Conservation (phyloP, 2,888 invertebrate species). For the Endotricha flammealis region DNA sequence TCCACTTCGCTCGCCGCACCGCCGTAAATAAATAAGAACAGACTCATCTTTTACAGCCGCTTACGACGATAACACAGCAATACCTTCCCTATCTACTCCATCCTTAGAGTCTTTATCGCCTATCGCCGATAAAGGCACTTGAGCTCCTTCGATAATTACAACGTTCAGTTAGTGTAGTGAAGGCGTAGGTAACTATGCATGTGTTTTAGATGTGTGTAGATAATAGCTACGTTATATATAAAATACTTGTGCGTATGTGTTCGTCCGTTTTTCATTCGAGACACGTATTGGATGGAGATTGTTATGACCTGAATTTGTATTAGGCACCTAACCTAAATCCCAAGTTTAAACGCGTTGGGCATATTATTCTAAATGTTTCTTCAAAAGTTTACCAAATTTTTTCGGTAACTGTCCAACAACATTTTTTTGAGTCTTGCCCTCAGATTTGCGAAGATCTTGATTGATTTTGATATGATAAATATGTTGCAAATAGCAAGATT, state of each 20-base stretch:
- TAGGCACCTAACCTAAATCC: not conserved
- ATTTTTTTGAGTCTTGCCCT: no score
- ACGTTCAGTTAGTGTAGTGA: slow-evolving; percentile 42
- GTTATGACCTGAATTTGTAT: slow-evolving; percentile 11
- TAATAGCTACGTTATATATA: slow-evolving; percentile 41
- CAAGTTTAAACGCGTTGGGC: not conserved
- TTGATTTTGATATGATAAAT: no score
- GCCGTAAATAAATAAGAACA: slow-evolving; percentile 79
- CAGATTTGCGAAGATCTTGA: no score
- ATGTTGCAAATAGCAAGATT: no score
- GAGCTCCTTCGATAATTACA: slow-evolving; percentile 26
- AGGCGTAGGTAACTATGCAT: slow-evolving; percentile 66
- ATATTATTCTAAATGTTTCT: no score
- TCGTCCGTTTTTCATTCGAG: slow-evolving; percentile 38
- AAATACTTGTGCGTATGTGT: slow-evolving; percentile 34
- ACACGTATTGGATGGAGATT: slow-evolving; percentile 45
- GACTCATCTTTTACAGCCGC: slow-evolving; percentile 76
- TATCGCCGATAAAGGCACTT: slow-evolving; percentile 20
- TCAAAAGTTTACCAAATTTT: no score
- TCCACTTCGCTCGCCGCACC: slow-evolving; percentile 79
- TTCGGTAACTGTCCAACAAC: no score
- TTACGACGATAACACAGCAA: slow-evolving; percentile 32
- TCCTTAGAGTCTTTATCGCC: slow-evolving; percentile 27
- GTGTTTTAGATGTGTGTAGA: slow-evolving; percentile 64
- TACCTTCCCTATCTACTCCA: slow-evolving; percentile 25